A percentile compares a stretch with the other conserved stretches of the same genome.
Conservation (phyloP, 1,140 invertebrate genomes). For the Bicyclus anynana region DNA sequence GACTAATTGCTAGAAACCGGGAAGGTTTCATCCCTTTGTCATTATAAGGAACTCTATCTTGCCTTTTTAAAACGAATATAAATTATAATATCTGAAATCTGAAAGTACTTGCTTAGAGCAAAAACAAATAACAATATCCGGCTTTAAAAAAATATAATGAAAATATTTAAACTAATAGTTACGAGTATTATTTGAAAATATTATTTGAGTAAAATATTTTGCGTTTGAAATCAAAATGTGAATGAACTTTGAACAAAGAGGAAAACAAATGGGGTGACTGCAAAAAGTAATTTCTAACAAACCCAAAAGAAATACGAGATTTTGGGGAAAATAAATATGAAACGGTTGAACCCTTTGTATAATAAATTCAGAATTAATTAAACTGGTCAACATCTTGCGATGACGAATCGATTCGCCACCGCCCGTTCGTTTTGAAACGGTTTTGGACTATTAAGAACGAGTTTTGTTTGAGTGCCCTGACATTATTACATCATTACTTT, state of each 20-base stretch:
- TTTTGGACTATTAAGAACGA: background rate
- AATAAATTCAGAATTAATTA: constrained; percentile 64
- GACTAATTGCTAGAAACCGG: no score
- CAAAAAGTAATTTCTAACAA: constrained; percentile 28
- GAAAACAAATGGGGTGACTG: constrained; percentile 20
- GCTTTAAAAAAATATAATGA: background rate
- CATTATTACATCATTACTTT: no score
- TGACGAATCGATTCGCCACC: constrained; percentile 53
- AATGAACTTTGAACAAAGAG: background rate
- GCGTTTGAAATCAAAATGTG: background rate
- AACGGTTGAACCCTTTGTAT: constrained; percentile 42
- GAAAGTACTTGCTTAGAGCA: no score
- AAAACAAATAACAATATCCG: no score
- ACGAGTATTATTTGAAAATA: no score
- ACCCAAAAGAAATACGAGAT: constrained; percentile 27
- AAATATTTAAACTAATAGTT: background rate
- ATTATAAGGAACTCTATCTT: no score
- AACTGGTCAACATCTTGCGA: constrained; percentile 55
- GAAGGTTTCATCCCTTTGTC: no score
- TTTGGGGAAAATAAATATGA: constrained; percentile 23
- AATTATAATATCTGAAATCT: no score
- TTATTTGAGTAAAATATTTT: background rate
- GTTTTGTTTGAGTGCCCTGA: no score
- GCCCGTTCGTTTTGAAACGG: background rate
- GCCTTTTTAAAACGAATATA: no score